Evolutionary conservation across 2,888 invertebrate species (phyloP).

Genomic region (Pterobdella sp.): DNA sequence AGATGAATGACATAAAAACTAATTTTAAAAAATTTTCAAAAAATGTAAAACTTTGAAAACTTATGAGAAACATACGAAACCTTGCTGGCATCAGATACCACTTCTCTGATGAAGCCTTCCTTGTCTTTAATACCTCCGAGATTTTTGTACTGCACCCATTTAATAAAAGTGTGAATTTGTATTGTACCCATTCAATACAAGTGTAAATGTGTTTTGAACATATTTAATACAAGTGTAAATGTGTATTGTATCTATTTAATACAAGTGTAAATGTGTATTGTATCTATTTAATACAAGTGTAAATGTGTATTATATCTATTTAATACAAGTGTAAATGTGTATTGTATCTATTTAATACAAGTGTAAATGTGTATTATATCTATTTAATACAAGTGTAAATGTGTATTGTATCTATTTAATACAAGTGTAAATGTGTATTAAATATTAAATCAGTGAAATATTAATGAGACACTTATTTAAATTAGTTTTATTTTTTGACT

Average conservation of each 20-base stretch:
- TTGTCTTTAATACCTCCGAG: slow-evolving; percentile 3
- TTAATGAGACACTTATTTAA: too few species aligned
- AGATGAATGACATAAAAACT: neutral
- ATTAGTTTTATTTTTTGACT: too few species aligned
- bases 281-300: neutral
- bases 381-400: too few species aligned
- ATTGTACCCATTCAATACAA: neutral
- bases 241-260: too few species aligned
- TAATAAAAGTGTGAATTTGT: neutral
- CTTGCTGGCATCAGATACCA: slow-evolving; percentile 9
- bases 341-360: too few species aligned
- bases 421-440: too few species aligned
- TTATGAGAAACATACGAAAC: neutral
- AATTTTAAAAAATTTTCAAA: neutral
- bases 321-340: neutral
- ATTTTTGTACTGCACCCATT: neutral
- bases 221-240: neutral
- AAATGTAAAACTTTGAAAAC: neutral
- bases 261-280: neutral
- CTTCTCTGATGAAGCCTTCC: neutral
- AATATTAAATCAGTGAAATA: too few species aligned
- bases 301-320: neutral
- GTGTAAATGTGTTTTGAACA: neutral
- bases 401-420: too few species aligned
- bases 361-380: too few species aligned